Conservation (phyloP, 2,888 invertebrate genomes). For the Trissolcus japonicus region DNA sequence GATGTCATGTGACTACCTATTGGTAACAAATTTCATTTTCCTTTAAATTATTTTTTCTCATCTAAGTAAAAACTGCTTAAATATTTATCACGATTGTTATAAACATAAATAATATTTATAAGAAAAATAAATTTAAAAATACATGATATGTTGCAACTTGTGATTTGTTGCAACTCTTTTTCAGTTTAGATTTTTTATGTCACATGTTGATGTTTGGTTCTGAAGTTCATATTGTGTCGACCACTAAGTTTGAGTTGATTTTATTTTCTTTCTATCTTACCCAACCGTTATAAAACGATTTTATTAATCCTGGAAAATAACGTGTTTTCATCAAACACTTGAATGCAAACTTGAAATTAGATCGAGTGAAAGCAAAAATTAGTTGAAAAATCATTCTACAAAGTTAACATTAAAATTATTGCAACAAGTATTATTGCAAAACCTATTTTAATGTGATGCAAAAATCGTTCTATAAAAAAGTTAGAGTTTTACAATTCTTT, state of each 20-base stretch:
- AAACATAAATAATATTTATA: background rate
- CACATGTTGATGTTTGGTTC: background rate
- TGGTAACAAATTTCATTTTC: background rate
- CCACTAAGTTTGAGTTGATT: background rate
- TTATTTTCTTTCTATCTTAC: background rate
- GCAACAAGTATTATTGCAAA: too few relatives aligned
- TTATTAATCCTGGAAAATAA: constrained; percentile 5
- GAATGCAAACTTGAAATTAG: background rate
- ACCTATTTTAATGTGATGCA: too few relatives aligned
- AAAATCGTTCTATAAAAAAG: too few relatives aligned
- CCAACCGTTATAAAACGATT: background rate
- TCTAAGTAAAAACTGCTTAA: background rate
- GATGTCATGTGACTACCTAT: background rate
- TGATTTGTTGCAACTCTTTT: background rate
- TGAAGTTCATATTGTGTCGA: background rate
- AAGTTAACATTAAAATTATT: too few relatives aligned
- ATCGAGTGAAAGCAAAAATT: constrained; percentile 5
- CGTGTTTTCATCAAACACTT: constrained; percentile 3
- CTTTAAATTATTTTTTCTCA: background rate
- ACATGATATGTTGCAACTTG: background rate
- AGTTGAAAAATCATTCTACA: too few relatives aligned
- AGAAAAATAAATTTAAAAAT: background rate
- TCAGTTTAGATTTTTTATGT: background rate
- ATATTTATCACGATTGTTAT: too few relatives aligned
- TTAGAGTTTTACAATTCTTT: too few relatives aligned